Evolutionary conservation across 2,113 vertebrate genomes (phyloP).

Genomic region (Nycticorax nycticorax): DNA sequence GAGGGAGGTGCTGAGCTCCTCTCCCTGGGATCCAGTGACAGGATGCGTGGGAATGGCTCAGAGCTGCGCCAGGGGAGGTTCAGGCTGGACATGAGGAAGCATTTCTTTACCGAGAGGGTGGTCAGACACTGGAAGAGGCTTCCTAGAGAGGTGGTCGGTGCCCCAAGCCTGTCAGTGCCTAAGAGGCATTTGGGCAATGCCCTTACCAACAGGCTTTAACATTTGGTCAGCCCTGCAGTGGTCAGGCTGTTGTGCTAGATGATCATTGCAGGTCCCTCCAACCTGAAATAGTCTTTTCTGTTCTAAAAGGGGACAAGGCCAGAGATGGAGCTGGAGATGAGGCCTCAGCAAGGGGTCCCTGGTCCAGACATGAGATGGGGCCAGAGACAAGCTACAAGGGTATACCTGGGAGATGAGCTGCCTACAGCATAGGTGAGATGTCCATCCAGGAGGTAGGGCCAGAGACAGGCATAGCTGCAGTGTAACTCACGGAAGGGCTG

Average conservation of each 20-base stretch:
- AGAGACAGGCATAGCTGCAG: neutral
- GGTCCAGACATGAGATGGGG: neutral
- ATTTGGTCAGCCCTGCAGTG: neutral
- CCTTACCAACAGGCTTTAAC: neutral
- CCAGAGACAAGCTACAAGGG: neutral
- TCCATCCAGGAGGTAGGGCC: neutral
- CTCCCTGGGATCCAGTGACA: neutral
- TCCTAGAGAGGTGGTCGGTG: rapidly evolving
- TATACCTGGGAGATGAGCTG: neutral
- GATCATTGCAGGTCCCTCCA: neutral
- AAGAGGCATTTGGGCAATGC: neutral
- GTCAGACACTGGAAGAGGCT: neutral
- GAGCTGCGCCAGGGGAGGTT: neutral
- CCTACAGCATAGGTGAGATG: neutral
- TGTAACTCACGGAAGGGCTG: neutral
- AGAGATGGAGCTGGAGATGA: neutral
- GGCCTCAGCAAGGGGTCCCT: neutral
- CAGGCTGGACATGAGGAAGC: neutral
- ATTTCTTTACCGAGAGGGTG: neutral
- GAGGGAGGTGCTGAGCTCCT: neutral
- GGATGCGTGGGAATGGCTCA: neutral
- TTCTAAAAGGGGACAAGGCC: neutral
- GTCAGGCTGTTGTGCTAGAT: neutral
- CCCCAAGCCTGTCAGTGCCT: neutral
- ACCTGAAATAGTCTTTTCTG: neutral